phyloP scores from a whole-genome alignment of 2,797 vertebrate species.

The Amniataba percoides region DNA sequence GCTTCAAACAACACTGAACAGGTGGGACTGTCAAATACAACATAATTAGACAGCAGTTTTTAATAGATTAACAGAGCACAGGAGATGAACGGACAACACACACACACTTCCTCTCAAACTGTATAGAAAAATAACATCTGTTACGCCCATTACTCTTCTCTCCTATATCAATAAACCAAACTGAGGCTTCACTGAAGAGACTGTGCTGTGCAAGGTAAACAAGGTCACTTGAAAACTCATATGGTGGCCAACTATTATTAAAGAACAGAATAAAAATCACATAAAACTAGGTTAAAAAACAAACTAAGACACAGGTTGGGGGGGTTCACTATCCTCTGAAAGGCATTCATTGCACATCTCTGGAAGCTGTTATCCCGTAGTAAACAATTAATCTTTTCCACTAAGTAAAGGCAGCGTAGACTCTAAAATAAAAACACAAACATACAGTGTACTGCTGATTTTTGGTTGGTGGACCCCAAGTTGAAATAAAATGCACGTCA shows the following conservation, averaged over 20 bases:
- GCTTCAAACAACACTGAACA: conserved; percentile 44
- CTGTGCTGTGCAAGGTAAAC: conserved; percentile 77
- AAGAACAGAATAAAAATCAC: conserved; percentile 42
- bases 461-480: conserved; percentile 19
- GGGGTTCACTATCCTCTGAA: conserved; percentile 38
- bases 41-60: conserved; percentile 56
- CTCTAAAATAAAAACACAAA: conserved; percentile 45
- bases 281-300: conserved; percentile 25
- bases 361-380: conserved; percentile 44
- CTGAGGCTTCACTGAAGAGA: conserved; percentile 79
- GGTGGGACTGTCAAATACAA: conserved; percentile 39
- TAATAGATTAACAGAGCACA: conserved; percentile 51
- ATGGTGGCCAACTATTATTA: conserved; percentile 44
- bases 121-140: conserved; percentile 84
- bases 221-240: conserved; percentile 83
- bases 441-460: conserved; percentile 26
- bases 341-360: conserved; percentile 68
- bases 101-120: conserved; percentile 55
- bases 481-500: conserved; percentile 30
- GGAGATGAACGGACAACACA: conserved; percentile 52
- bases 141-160: conserved; percentile 44
- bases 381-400: conserved; percentile 61
- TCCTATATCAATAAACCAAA: conserved; percentile 53
- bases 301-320: conserved; percentile 48
- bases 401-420: conserved; percentile 70